These are phyloP conservation scores for Archocentrus centrarchus DNA, from an alignment of 2,113 vertebrate species.

Conservation along the genomic window DNA sequence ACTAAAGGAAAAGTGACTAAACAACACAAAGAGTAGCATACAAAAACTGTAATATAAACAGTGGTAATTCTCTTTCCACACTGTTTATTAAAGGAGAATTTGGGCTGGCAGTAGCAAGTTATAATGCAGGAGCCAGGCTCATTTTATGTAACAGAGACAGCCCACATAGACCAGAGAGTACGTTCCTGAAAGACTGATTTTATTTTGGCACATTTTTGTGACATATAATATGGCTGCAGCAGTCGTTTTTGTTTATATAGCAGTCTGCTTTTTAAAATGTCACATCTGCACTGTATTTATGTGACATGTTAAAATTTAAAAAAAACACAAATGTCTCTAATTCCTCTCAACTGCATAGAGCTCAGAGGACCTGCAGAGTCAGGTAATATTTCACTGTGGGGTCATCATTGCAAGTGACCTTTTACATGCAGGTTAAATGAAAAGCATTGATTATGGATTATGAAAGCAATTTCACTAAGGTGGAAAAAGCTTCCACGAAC, in stretches of 20 bases:
- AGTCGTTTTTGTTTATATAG: background rate
- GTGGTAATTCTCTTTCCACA: background rate
- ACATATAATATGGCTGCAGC: background rate
- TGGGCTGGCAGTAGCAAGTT: background rate
- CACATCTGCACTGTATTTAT: slow-evolving; percentile 1
- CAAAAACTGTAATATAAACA: background rate
- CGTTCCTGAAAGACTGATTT: background rate
- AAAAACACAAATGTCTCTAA: background rate
- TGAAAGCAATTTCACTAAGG: background rate
- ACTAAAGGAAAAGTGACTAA: background rate
- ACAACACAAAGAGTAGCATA: background rate
- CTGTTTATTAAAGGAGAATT: too few relatives aligned
- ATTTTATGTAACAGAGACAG: slow-evolving; percentile 1
- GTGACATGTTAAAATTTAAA: background rate
- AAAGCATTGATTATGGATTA: background rate
- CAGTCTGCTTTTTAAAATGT: slow-evolving; percentile 7
- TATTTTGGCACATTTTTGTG: slow-evolving; percentile 2
- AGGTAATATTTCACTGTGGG: background rate
- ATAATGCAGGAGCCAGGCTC: slow-evolving; percentile 2
- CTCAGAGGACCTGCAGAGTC: background rate
- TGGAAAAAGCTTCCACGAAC: background rate
- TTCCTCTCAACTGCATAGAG: background rate
- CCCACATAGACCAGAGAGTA: background rate
- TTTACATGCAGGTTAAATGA: background rate
- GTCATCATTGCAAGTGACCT: background rate